These are phyloP conservation scores for Eurois occulta DNA, from an alignment of 2,888 invertebrate genomes.

Conservation along the genomic window DNA sequence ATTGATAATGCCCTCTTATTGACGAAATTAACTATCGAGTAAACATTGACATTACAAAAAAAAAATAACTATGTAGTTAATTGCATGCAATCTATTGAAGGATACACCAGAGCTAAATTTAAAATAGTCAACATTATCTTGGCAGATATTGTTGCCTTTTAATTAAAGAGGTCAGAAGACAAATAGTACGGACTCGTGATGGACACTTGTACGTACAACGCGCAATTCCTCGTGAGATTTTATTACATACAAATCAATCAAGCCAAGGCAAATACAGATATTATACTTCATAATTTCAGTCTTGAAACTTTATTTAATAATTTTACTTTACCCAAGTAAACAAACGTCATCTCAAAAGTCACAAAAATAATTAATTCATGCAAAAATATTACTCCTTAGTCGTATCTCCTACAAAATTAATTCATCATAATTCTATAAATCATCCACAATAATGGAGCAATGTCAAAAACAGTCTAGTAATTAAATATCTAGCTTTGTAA, in stretches of 20 bases:
- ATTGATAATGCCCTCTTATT: conserved; percentile 73
- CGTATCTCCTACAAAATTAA: conserved; percentile 65
- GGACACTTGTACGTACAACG: conserved; percentile 55
- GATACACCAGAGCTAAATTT: conserved; percentile 53
- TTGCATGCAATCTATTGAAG: conserved; percentile 57
- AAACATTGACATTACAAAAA: conserved; percentile 66
- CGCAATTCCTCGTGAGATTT: conserved; percentile 40
- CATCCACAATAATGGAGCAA: conserved; percentile 81
- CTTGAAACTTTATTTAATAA: conserved; percentile 79
- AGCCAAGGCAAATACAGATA: conserved; percentile 53
- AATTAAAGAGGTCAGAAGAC: conserved; percentile 74
- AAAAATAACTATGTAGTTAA: conserved; percentile 49
- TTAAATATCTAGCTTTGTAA: conserved; percentile 76
- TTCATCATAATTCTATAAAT: conserved; percentile 76
- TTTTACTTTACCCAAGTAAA: conserved; percentile 81
- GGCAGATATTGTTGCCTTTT: conserved; percentile 64
- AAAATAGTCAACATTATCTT: conserved; percentile 60
- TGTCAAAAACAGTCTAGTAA: conserved; percentile 73
- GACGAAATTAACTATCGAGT: conserved; percentile 66
- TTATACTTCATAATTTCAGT: conserved; percentile 68
- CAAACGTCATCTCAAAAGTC: conserved; percentile 73
- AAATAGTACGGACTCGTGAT: conserved; percentile 70
- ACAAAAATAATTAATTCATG: conserved; percentile 78
- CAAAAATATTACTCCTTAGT: conserved; percentile 73
- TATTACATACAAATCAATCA: conserved; percentile 54